These are phyloP conservation scores for Zootermopsis nevadensis DNA, from an alignment of 2,888 invertebrate genomes.

Conservation along the genomic window DNA sequence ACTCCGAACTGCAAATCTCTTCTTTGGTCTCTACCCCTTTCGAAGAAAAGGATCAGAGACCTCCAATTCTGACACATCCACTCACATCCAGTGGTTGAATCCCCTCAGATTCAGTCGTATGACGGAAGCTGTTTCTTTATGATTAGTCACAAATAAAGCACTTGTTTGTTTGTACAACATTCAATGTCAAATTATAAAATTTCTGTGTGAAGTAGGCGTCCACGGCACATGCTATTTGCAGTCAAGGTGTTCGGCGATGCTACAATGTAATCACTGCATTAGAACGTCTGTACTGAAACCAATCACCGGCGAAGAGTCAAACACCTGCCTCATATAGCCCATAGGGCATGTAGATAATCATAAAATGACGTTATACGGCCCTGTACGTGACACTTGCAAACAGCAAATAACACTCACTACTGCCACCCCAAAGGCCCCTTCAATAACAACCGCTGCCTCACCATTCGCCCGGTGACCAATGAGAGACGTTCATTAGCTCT, in stretches of 20 bases:
- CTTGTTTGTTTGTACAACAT: no score
- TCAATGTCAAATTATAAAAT: no score
- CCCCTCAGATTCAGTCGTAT: no score
- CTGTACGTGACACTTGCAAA: not conserved
- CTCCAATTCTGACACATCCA: no score
- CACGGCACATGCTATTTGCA: not conserved
- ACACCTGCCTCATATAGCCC: not conserved
- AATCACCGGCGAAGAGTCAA: not conserved
- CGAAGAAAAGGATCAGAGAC: no score
- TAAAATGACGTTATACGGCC: not conserved
- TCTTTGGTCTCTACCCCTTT: no score
- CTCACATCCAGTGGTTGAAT: no score
- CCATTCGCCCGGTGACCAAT: not conserved
- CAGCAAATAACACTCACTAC: not conserved
- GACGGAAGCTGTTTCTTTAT: no score
- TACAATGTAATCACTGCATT: not conserved
- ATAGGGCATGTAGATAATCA: not conserved
- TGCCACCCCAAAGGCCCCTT: slow-evolving; percentile 14
- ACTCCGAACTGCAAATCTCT: no score
- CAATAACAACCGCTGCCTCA: not conserved
- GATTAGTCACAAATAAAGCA: no score
- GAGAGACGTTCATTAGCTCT: not conserved
- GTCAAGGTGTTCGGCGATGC: not conserved
- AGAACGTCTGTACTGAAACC: not conserved
- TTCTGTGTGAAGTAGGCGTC: no score